These are phyloP conservation scores for Stylophora pistillata DNA, from an alignment of 64 coral and sea anemone genomes.

Conservation along the genomic window DNA sequence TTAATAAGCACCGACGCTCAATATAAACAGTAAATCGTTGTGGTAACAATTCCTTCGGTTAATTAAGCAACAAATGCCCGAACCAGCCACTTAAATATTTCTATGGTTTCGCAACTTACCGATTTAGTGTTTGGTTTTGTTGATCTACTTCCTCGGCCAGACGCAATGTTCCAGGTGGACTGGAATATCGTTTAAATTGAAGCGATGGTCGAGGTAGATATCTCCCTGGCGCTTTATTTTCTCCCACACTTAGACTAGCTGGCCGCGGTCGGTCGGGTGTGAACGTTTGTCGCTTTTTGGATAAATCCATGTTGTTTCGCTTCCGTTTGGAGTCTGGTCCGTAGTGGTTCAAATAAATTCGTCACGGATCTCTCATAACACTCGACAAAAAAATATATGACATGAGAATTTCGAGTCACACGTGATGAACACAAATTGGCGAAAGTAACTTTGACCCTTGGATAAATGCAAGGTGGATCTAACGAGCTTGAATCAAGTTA, in stretches of 20 bases:
- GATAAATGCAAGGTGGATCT: not conserved
- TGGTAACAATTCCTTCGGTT: not conserved
- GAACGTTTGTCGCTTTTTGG: constrained; percentile 23
- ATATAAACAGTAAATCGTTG: not conserved
- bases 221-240: not conserved
- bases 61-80: not conserved
- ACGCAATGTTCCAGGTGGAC: constrained; percentile 23
- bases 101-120: not conserved
- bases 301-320: constrained; percentile 1
- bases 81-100: not conserved
- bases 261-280: constrained; percentile 11
- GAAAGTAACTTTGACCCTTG: not conserved
- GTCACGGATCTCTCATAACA: constrained; percentile 1
- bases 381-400: not conserved
- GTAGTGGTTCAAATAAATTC: not conserved
- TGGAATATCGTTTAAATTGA: constrained; percentile 26
- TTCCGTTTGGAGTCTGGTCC: not conserved
- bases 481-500: constrained; percentile 2
- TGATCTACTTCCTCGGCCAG: not conserved
- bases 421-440: not conserved
- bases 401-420: not conserved
- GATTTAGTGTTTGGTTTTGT: not conserved
- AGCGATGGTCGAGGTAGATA: constrained; percentile 29
- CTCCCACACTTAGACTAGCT: not conserved
- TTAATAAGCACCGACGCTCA: constrained; percentile 31